Percentiles rank a stretch among this genome's conserved stretches.
Evolutionary conservation across 2,888 invertebrate genomes (phyloP).

Genomic region (Agrotis segetum): DNA sequence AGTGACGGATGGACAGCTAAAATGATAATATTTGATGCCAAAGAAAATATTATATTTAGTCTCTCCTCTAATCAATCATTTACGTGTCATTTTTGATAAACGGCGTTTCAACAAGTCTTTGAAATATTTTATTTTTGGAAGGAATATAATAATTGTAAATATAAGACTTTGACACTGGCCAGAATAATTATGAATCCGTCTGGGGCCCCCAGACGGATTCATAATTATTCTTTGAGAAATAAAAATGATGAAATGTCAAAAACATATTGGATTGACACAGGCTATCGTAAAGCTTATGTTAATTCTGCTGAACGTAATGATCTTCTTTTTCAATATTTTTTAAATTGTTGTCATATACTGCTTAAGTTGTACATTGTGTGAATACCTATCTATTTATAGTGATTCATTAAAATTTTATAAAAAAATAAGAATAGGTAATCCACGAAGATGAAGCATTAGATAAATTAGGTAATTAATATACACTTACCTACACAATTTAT

Average conservation of each 20-base stretch:
- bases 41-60: conserved; percentile 64
- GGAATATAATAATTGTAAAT: not conserved
- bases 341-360: not conserved
- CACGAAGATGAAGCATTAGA: not conserved
- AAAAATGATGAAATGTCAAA: not conserved
- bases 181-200: too few species aligned
- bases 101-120: conserved; percentile 55
- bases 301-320: not conserved
- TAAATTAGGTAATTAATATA: not conserved
- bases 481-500: not conserved
- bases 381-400: too few species aligned
- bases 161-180: not conserved
- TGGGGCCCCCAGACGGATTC: too few species aligned
- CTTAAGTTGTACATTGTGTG: not conserved
- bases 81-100: conserved; percentile 57
- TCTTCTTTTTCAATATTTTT: too few species aligned
- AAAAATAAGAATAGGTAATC: too few species aligned
- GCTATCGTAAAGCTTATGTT: not conserved
- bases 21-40: conserved; percentile 65
- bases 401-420: not conserved
- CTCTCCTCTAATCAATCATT: conserved; percentile 62
- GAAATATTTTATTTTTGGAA: conserved; percentile 31
- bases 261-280: not conserved
- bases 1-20: conserved; percentile 58
- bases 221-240: not conserved